These are phyloP conservation scores for Anolis carolinensis DNA, from an alignment of 2,113 vertebrate species.

Conservation along the genomic window DNA sequence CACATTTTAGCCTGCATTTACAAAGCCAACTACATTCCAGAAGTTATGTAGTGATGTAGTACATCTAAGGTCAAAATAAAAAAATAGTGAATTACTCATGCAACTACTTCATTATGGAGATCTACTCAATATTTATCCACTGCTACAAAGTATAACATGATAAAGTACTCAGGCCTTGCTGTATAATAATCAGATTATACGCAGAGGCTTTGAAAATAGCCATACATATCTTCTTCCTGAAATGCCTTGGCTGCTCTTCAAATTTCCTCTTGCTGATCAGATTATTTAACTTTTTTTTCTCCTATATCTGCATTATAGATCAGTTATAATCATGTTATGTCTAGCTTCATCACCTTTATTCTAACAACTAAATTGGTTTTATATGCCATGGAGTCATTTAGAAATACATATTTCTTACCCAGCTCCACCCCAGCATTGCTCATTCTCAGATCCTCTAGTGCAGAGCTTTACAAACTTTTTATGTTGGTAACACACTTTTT, in stretches of 20 bases:
- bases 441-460: background rate
- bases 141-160: background rate
- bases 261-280: conserved; percentile 40
- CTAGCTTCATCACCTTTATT: background rate
- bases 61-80: background rate
- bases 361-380: background rate
- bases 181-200: background rate
- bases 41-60: background rate
- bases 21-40: background rate
- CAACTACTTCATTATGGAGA: background rate
- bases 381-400: background rate
- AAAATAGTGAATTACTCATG: background rate
- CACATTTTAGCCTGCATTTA: background rate
- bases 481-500: too few species aligned
- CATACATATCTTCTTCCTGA: background rate
- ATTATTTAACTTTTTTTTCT: background rate
- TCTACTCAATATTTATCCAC: background rate
- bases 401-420: background rate
- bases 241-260: conserved; percentile 3
- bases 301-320: background rate
- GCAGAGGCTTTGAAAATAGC: background rate
- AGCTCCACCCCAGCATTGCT: background rate
- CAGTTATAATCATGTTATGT: background rate
- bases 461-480: too few species aligned
- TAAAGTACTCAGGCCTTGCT: background rate